Evolutionary conservation across 2,113 vertebrate species (phyloP), one percentile per base, ranked within the genome.

Genomic region (Murina feae): DNA sequence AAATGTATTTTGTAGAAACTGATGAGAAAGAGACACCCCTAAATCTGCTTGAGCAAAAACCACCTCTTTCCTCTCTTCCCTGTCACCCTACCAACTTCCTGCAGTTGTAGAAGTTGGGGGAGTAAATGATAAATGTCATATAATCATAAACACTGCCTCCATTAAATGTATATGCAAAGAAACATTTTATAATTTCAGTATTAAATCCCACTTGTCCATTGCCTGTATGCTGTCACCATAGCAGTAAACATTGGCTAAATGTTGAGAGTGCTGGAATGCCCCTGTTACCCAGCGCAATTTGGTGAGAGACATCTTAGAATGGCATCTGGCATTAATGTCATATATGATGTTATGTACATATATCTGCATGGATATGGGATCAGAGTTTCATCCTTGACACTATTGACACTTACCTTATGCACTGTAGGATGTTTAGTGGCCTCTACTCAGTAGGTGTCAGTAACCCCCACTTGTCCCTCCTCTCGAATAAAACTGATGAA

Each of bases 131-230:
- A 85, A 69, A 53, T 83, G 32, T 86, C 25, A 66, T 80, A 17
- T 68, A 80, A 39, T 74, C 66, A 60, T 66, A 68, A 81, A 44
- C 37, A 28, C 55, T 37, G 76, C 14, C 16, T 91, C 25, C 11
- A 28, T n/a, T 85, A 85, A 55, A 72, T 44, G 9, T 51, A 30
- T 55, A 25, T 37, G 14, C 6, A 30, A 90, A 69, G 39, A 89
- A 74, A 69, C 5, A 32, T 32, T 68, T 92, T 69, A 68, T 63
- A 63, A 90, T 94, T 92, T 93, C 30, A 71, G n/a, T 28, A 23
- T 65, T 79, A 75, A 90, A 16, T 79, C 63, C 68, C 32, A 37
- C 66, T 88, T 91, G 49, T 55, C 37, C 11, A 25, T 68, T 55
- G 37, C 9, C 10, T 47, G 2, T 39, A 10, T 60, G 51, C 23